Evolutionary conservation across 2,888 invertebrate species (phyloP), one percentile per base, ranked within the genome.

Genomic region (Cremastinae sp.): DNA sequence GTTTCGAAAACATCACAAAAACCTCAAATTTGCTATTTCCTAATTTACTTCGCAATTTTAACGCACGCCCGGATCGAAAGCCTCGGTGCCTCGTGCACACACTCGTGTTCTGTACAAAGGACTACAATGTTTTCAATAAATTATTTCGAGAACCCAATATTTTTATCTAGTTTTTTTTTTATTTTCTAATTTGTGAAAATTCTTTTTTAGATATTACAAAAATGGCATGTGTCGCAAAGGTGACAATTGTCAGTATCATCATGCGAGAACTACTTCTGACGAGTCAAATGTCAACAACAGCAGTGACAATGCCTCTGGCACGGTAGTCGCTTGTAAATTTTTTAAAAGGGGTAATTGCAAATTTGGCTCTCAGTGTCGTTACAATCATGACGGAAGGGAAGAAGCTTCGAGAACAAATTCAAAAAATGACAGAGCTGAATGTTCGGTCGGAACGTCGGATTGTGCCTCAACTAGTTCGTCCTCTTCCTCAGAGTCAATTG

Each of bases 211-310:
- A 76, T 89, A 88, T 74, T 89, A 85, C 78, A 88, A 85, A 79
- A 89, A 86, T 84, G 89, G 89, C 65, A 77, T 83, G 36, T 89
- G 89, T 75, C 84, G 89, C 4, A 87, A 88, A 73, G 89, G 89
- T 14, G 82, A 74, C 61, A 87, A 88, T 62, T 89, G 89, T 79
- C 84, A 85, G 66, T 89, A 88, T 70, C 84, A 84, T 54, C 89
- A 89, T 78, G 80, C 79, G 14, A 83, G 83, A 81, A 79, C 76
- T 16, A 49, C 66, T 36, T 79, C 84, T 53, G 83, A 80, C 14
- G 85, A 86, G 53, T 72, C 78, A 61, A 45, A 75, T 68, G 80
- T 65, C 28, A 81, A 82, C 54, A 72, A 79, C 34, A 81, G 65
- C 41, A 70, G 47, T 20, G 72, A 66, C 38, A 75, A 43, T 4